Evolutionary conservation across 2,113 vertebrate species (phyloP), one percentile per base, ranked within the genome.

Genomic region (Oenanthe melanoleuca): DNA sequence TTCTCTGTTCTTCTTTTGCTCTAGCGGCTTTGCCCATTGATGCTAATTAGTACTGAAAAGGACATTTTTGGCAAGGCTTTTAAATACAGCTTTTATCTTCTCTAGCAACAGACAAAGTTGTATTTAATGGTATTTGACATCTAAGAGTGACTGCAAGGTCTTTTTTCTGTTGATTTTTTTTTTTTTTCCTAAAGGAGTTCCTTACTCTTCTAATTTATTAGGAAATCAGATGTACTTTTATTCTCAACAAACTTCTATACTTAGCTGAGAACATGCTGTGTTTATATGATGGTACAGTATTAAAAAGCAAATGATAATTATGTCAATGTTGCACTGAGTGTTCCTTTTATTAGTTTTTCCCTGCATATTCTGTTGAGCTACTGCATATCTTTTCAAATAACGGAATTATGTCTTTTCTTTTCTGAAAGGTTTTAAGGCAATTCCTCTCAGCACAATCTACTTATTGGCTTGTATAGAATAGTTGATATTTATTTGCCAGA

Each of bases 1-100:
- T 78, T 78, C 92, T 94, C 77, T 95, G 67, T 94, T 96, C 80
- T 93, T 91, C 84, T 80, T 92, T 78, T 83, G 93, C 95, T 97
- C 96, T 96, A 88, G 87, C 12, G 1, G 80, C 96, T 97, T 97
- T 89, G 94, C 92, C 95, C 91, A 94, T 82, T 98, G 96, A 98
- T 97, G 96, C 91, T 98, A 98, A 98, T 98, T 97, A 97, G 94
- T 96, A 88, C 92, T 97, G 97, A 98, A 98, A 98, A 98, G 97
- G 97, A 97, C 97, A 95, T 98, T 98, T 98, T 96, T 97, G 94
- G 92, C 90, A 95, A 96, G 95, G 97, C 95, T 95, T 97, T 96
- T 93, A 97, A 96, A 97, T 96, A 91, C 92, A 92, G 95, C 97
- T 97, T 98, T 97, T 97, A 97, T 97, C 95, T 98, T 95, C 88